Evolutionary conservation across 1,140 invertebrate species (phyloP), one percentile per base, ranked within the genome.

Genomic region (Drosophila arizonae): DNA sequence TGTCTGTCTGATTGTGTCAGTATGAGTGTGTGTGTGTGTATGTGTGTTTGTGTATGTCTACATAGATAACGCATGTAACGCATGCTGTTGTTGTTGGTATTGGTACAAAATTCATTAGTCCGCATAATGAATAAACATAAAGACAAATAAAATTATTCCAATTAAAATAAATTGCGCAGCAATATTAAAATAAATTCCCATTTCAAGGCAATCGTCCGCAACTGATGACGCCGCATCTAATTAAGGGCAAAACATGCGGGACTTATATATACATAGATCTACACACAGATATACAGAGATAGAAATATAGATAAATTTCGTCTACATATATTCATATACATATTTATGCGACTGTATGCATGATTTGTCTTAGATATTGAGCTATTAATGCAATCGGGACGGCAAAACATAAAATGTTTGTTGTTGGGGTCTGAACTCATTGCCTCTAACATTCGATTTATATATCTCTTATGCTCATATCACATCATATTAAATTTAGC

Each of bases 61-160:
- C 28, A 78, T 77, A 81, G 79, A 75, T 72, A 76, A 67, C 70
- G 56, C 60, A 70, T 67, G 60, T 64, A 55, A 36, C 24, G 17
- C 43, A n/a, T 28, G 58, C 15, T 54, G 26, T 36, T 70, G 68
- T 62, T 63, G 72, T 86, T 82, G 69, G 74, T 73, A 68, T 72
- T 73, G 73, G 70, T 76, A 80, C 48, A 76, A 86, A 87, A 87
- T 82, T 87, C 82, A 87, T 82, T 87, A 88, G 84, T 78, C 72
- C 76, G 81, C 76, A 90, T 80, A 90, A 90, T 90, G 81, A 90
- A 90, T 90, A 90, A 90, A 86, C 87, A 90, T 90, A 90, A 90
- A 90, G 86, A 80, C 81, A 90, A 86, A 90, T 90, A 90, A 90
- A 90, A 90, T 90, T 90, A 90, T 90, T 90, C 81, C 86, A 90